phyloP scores from a whole-genome alignment of 2,888 invertebrate genomes.

The Caenorhabditis sulstoni region DNA sequence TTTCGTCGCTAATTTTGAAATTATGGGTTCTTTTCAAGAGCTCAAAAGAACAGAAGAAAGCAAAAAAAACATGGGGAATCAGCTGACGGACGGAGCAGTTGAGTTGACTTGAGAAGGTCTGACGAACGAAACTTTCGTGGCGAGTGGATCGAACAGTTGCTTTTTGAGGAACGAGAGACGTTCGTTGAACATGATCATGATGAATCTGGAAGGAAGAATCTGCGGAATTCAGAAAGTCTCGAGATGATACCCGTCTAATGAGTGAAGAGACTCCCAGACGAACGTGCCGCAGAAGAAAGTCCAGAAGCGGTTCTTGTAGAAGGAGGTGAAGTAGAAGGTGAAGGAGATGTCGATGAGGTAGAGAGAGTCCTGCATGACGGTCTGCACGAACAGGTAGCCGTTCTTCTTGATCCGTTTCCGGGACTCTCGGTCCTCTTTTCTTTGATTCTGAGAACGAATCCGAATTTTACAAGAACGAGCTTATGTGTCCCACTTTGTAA shows the following conservation, averaged over 20 bases:
- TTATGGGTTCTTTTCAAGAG: too few species aligned
- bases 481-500: slow-evolving; percentile 1
- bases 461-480: too few species aligned
- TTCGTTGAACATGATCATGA: slow-evolving; percentile 45
- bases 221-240: not conserved
- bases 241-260: slow-evolving; percentile 13
- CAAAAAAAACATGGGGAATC: slow-evolving; percentile 10
- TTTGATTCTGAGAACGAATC: not conserved
- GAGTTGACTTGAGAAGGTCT: slow-evolving; percentile 28
- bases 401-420: slow-evolving; percentile 6
- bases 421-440: not conserved
- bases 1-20: too few species aligned
- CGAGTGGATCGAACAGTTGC: slow-evolving; percentile 7
- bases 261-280: slow-evolving; percentile 19
- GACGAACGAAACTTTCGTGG: slow-evolving; percentile 25
- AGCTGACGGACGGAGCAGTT: too few species aligned
- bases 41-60: too few species aligned
- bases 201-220: slow-evolving; percentile 9
- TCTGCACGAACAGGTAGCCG: slow-evolving; percentile 1
- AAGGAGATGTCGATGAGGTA: slow-evolving; percentile 8
- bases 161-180: not conserved
- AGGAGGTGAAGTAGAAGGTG: not conserved
- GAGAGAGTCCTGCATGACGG: slow-evolving; percentile 12
- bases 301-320: slow-evolving; percentile 11
- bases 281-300: slow-evolving; percentile 22